Percentiles rank a stretch among this genome's conserved stretches.
These are phyloP conservation scores for Drosophila mayri DNA, from an alignment of 1,140 invertebrate genomes.

Conservation along the genomic window DNA sequence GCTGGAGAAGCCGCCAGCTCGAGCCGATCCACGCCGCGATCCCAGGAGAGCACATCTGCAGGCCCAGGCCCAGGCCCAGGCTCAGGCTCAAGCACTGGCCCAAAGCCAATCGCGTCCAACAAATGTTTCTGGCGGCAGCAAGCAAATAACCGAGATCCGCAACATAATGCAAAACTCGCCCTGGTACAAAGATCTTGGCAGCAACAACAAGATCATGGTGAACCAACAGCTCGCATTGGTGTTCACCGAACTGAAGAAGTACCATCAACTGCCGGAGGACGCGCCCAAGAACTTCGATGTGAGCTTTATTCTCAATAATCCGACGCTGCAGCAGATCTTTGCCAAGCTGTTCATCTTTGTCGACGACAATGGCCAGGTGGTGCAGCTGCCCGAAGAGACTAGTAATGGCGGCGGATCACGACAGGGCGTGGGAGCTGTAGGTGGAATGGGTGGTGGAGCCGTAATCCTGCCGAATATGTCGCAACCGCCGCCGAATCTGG, in stretches of 20 bases:
- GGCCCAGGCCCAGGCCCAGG: not conserved
- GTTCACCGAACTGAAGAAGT: constrained; percentile 87
- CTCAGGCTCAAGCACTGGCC: not conserved
- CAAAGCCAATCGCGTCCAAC: constrained; percentile 12
- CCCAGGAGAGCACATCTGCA: constrained; percentile 60
- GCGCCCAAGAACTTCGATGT: constrained; percentile 86
- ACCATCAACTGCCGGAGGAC: constrained; percentile 86
- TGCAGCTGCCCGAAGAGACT: constrained; percentile 84
- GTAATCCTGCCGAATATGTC: constrained; percentile 61
- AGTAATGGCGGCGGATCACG: constrained; percentile 13
- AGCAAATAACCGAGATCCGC: constrained; percentile 86
- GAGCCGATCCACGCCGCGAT: constrained; percentile 65
- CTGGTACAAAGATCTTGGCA: constrained; percentile 89
- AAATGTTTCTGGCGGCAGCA: constrained; percentile 40
- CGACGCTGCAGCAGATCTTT: constrained; percentile 86
- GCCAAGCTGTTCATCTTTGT: constrained; percentile 86
- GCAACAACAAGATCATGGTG: constrained; percentile 89
- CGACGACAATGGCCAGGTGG: constrained; percentile 86
- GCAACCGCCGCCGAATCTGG: constrained; percentile 65
- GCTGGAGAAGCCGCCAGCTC: constrained; percentile 4
- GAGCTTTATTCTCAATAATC: constrained; percentile 85
- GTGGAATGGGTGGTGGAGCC: not conserved
- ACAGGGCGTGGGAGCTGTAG: not conserved
- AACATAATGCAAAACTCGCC: constrained; percentile 87
- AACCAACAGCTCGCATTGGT: constrained; percentile 88